Evolutionary conservation across 2,888 invertebrate species (phyloP).

Genomic region (Archips xylosteana): DNA sequence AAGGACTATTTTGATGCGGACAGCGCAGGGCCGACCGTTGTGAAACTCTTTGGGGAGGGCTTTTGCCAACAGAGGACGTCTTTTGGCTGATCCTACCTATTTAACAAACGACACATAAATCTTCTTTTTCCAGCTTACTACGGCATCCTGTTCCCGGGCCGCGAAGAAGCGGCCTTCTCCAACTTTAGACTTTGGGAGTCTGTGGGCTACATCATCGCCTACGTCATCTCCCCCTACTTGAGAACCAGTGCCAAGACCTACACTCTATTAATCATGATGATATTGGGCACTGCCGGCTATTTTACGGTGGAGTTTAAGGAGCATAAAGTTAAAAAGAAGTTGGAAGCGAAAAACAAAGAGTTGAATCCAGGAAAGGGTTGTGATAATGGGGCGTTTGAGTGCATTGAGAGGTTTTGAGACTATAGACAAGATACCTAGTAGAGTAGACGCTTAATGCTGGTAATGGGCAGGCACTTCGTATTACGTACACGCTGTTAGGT

Average conservation of each 20-base stretch:
- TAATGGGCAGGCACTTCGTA: no score
- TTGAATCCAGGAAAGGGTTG: constrained; percentile 58
- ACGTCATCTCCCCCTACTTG: constrained; percentile 83
- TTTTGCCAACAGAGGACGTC: no score
- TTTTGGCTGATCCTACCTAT: no score
- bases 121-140: constrained; percentile 81
- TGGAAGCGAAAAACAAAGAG: constrained; percentile 54
- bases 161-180: constrained; percentile 89
- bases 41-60: no score
- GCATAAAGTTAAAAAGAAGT: constrained; percentile 53
- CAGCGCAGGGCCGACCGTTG: no score
- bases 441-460: no score
- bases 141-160: constrained; percentile 86
- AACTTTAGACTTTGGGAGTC: constrained; percentile 90
- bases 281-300: constrained; percentile 83
- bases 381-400: constrained; percentile 73
- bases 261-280: constrained; percentile 77
- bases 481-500: no score
- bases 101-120: neutral
- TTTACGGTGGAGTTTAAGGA: constrained; percentile 71
- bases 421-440: neutral
- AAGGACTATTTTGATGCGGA: no score
- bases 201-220: constrained; percentile 87
- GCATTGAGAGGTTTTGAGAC: constrained; percentile 52
- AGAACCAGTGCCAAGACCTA: constrained; percentile 83